Evolutionary conservation across 2,888 invertebrate genomes (phyloP), one percentile per base, ranked within the genome.

Genomic region (Caenorhabditis sp.): DNA sequence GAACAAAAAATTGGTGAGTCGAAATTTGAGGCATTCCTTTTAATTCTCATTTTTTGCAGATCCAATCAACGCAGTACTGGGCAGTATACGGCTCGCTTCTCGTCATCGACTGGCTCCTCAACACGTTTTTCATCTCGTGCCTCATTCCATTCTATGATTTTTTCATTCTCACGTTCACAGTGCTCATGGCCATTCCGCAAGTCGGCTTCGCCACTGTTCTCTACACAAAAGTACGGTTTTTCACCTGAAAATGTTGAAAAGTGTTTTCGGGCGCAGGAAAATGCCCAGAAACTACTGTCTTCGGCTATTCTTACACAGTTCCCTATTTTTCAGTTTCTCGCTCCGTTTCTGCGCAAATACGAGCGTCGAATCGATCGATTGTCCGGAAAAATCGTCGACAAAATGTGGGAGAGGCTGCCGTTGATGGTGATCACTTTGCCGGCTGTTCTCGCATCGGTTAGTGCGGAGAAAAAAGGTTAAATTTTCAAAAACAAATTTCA

Each of bases 61-160:
- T 53, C 22, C 15, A 52, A 35, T 53, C 48, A 13, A 32, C 63
- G 0, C 70, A 76, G 20, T 76, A 55, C 46, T 76, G 76, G 76
- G 43, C 59, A 20, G 53, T 76, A 22, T 76, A 76, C 45, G 59
- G 76, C 37, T 48, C 76, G 17, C 52, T 59, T 26, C 55, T 52
- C 6, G 32, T 59, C 8, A 20, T 56, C 22, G 70, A 77, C 27
- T 72, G 68, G 72, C 39, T 66, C n/a, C 68, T 59, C 5, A 58
- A 15, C 43, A 72, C 77, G 9, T 68, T 73, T 27, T 73, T 53
- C 58, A 46, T 78, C 53, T 32, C 72, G 0, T 61, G 50, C 26
- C 45, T 73, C 62, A 66, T 77, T 26, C 72, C 77, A 9, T 72
- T 72, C 62, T 77, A 71, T 48, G 72, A 72, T 20, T 32, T 72